phyloP scores from a whole-genome alignment of 2,888 invertebrate species.

The Cheilosia variabilis region DNA sequence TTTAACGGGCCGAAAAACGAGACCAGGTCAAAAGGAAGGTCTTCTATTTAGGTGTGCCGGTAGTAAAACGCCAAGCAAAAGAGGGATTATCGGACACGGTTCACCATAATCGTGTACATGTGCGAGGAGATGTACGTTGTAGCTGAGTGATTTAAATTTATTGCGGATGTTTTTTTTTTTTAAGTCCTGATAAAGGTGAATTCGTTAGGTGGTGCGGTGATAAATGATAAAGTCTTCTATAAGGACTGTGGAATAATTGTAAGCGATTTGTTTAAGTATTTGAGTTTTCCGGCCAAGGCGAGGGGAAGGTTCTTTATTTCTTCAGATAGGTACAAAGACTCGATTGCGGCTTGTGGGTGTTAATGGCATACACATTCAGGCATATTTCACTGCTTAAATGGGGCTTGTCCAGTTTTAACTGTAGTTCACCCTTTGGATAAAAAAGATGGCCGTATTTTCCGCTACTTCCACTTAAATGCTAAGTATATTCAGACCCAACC shows the following conservation, averaged over 20 bases:
- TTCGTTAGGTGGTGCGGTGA: constrained; percentile 3
- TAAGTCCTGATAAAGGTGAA: constrained; percentile 27
- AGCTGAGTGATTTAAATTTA: constrained; percentile 55
- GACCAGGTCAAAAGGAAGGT: constrained; percentile 30
- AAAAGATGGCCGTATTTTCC: neutral
- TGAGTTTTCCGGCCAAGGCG: constrained; percentile 33
- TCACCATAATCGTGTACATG: constrained; percentile 27
- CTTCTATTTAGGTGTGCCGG: constrained; percentile 51
- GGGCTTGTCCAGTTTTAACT: no score
- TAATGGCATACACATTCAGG: neutral
- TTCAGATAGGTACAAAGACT: neutral
- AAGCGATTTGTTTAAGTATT: constrained; percentile 51
- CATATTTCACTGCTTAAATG: no score
- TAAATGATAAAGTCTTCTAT: constrained; percentile 21
- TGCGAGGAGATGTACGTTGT: neutral
- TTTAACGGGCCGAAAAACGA: constrained; percentile 52
- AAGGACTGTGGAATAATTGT: constrained; percentile 46
- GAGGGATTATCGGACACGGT: constrained; percentile 39
- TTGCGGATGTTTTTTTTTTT: constrained; percentile 46
- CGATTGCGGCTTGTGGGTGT: neutral
- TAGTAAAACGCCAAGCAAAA: constrained; percentile 24
- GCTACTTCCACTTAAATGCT: neutral
- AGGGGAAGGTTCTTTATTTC: constrained; percentile 11
- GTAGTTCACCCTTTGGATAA: neutral
- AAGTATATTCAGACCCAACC: neutral